A percentile compares a stretch with the other conserved stretches of the same genome.
Evolutionary conservation across 2,888 invertebrate species (phyloP).

Genomic region (Margaritifera margaritifera): DNA sequence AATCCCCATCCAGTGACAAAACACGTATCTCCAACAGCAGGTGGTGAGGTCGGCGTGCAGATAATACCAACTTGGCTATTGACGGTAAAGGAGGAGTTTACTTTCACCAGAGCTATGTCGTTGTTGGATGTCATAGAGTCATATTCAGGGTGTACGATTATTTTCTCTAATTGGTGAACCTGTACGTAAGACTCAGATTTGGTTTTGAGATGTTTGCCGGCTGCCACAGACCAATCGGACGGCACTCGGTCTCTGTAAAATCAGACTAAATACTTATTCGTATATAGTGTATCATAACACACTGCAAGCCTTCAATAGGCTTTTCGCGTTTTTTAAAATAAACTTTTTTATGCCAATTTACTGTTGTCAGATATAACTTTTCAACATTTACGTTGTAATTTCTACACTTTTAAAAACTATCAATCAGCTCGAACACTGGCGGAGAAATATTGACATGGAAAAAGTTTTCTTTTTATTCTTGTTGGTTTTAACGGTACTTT

Average conservation of each 20-base stretch:
- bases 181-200: constrained; percentile 37
- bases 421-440: no score
- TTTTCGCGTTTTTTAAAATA: no score
- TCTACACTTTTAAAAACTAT: no score
- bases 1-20: constrained; percentile 61
- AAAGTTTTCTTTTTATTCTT: no score
- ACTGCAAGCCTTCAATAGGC: no score
- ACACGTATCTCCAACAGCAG: constrained; percentile 32
- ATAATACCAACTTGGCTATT: constrained; percentile 42
- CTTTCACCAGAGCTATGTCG: constrained; percentile 58
- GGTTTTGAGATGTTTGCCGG: constrained; percentile 39
- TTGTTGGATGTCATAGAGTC: constrained; percentile 40
- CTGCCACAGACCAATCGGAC: constrained; percentile 40
- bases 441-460: no score
- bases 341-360: no score
- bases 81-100: constrained; percentile 40
- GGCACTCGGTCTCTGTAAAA: constrained; percentile 30
- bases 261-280: no score
- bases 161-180: constrained; percentile 22
- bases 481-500: no score
- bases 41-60: constrained; percentile 45
- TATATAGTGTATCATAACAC: no score
- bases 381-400: no score
- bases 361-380: no score
- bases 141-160: constrained; percentile 47